These are phyloP conservation scores for Xylocampa areola DNA, from an alignment of 2,888 invertebrate genomes.

Conservation along the genomic window DNA sequence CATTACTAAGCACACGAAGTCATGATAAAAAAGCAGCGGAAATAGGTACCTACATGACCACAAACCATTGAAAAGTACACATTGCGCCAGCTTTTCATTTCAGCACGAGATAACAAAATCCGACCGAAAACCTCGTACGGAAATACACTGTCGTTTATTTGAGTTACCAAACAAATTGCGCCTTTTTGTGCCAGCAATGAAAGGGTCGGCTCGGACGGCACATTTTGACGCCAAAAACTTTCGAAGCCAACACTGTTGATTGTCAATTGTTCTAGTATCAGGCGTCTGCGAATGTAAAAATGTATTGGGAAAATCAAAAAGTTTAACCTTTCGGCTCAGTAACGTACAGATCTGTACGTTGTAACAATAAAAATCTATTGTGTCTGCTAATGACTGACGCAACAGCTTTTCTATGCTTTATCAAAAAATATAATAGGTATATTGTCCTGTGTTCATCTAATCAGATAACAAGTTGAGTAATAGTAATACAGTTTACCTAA, in stretches of 20 bases:
- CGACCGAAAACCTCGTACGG: slow-evolving; percentile 52
- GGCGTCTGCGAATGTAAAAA: not conserved
- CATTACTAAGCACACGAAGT: too few relatives aligned
- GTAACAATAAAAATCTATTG: too few relatives aligned
- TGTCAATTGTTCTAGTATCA: slow-evolving; percentile 59
- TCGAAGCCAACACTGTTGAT: slow-evolving; percentile 49
- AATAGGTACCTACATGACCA: too few relatives aligned
- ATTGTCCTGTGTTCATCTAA: too few relatives aligned
- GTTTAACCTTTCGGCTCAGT: too few relatives aligned
- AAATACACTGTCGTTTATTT: slow-evolving; percentile 55
- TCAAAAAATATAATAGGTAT: too few relatives aligned
- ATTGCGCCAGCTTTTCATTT: slow-evolving; percentile 43
- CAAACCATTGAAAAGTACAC: slow-evolving; percentile 31
- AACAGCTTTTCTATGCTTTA: too few relatives aligned
- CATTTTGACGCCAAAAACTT: slow-evolving; percentile 46
- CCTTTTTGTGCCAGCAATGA: slow-evolving; percentile 53
- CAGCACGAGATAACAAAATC: slow-evolving; percentile 48
- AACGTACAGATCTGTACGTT: too few relatives aligned
- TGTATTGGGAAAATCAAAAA: slow-evolving; percentile 2
- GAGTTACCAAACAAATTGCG: slow-evolving; percentile 57
- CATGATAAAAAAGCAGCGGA: too few relatives aligned
- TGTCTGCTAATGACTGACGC: too few relatives aligned
- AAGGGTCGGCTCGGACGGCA: slow-evolving; percentile 31
- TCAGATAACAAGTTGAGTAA: too few relatives aligned
- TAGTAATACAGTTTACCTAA: too few relatives aligned